These are phyloP conservation scores for Willowsia nigromaculata DNA, from an alignment of 2,888 invertebrate species.

Conservation along the genomic window DNA sequence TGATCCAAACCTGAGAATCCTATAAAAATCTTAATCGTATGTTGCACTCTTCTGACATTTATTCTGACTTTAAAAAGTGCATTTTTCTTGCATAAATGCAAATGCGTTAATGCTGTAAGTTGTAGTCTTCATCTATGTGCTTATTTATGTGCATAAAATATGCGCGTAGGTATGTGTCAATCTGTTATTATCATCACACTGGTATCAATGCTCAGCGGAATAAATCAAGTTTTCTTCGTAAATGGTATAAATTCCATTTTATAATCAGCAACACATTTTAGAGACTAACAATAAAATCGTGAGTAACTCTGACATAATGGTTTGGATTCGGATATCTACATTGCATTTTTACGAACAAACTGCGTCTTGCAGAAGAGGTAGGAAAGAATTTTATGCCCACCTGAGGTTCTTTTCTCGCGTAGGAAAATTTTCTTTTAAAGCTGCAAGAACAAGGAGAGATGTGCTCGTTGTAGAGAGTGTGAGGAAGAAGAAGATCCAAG, in stretches of 20 bases:
- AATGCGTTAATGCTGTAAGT: not conserved
- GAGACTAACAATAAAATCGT: constrained; percentile 57
- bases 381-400: constrained; percentile 4
- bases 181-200: constrained; percentile 4
- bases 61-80: constrained; percentile 5
- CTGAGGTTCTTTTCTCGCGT: constrained; percentile 12
- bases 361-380: not conserved
- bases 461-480: not conserved
- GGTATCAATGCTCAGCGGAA: constrained; percentile 28
- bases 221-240: constrained; percentile 51
- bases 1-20: not conserved
- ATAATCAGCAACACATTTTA: constrained; percentile 54
- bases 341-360: not conserved
- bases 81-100: constrained; percentile 10
- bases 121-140: too few species aligned
- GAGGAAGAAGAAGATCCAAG: not conserved
- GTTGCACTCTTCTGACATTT: not conserved
- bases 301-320: constrained; percentile 61
- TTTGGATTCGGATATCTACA: constrained; percentile 19
- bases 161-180: constrained; percentile 9
- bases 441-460: not conserved
- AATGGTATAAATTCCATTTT: constrained; percentile 52
- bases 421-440: not conserved
- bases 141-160: not conserved
- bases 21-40: not conserved